Base-by-base conservation (phyloP, 2,797 vertebrate species). In the Balearica regulorum region DNA sequence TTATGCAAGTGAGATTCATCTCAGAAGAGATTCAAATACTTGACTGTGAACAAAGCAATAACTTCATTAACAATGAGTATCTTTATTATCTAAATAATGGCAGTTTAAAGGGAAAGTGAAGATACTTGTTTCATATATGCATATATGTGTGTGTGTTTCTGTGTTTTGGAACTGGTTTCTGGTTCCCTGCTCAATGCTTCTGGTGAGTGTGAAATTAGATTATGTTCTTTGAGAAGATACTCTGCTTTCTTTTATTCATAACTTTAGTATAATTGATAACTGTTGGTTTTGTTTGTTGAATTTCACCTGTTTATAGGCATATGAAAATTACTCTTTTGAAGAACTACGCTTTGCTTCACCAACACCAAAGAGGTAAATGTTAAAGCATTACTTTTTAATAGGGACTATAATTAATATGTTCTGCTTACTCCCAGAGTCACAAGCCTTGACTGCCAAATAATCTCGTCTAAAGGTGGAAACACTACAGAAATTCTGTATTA, bases 311-410 rank as follows among this genome's bases (percentile, higher is more conserved):
- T 94, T 86, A 58, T 90, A 99, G 99, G 99, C 98, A 7, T 99
- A 99, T 97, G 99, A 99, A 98, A 99, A 99, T 98, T 99, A 99
- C 75, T 99, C 99, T 18, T 99, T 99, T 98, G 99, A 99, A 97
- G 99, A 99, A 95, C 98, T 99, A 43, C 99, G 99, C 64, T 99
- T 99, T 98, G 99, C 99, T 89, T 99, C 99, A 62, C 99, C 99
- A 60, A 99, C 99, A 85, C 99, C 99, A 81, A 99, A 99, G 97
- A 99, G 99, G 99, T 99, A 98, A 98, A 58, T 11, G 4, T 66
- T 10, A 18, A 91, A 82, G 18, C 57, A 29, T n/a, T 54, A 43
- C 4, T 62, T 44, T 64, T 61, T 49, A 26, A 8, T 70, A 49
- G 19, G 5, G 4, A 19, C 35, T 80, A 54, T 65, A 88, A 62